Conservation (phyloP, 2,888 invertebrate species). For the Notodonta dromedarius region DNA sequence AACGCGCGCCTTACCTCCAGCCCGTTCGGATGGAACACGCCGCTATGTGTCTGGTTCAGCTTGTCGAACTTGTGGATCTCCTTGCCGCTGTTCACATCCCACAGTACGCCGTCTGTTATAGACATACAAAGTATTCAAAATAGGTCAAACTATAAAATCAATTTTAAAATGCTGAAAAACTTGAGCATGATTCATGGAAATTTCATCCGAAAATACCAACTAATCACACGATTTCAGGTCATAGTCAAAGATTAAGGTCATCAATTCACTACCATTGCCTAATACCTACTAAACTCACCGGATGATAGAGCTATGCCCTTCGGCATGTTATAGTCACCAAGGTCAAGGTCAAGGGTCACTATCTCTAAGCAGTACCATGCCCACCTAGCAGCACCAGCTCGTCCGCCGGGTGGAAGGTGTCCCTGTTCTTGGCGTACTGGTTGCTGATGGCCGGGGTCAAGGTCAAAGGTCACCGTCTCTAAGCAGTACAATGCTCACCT, state of each 20-base stretch:
- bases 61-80: constrained; percentile 99
- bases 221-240: too few species aligned
- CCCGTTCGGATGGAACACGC: constrained; percentile 98
- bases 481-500: constrained; percentile 69
- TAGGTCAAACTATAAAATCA: too few species aligned
- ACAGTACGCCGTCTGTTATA: constrained; percentile 93
- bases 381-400: constrained; percentile 94
- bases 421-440: constrained; percentile 95
- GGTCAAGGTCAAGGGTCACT: background rate
- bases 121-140: too few species aligned
- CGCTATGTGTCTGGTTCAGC: constrained; percentile 96
- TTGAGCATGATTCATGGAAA: too few species aligned
- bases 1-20: constrained; percentile 87
- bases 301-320: too few species aligned
- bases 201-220: too few species aligned
- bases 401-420: constrained; percentile 97
- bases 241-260: too few species aligned
- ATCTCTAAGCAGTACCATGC: constrained; percentile 47
- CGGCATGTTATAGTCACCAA: too few species aligned
- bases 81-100: constrained; percentile 94
- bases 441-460: background rate
- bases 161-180: too few species aligned
- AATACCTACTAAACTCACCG: too few species aligned
- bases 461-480: background rate
- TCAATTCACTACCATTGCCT: too few species aligned